phyloP scores from a whole-genome alignment of 23 tunicate genomes.

The Ciona savignyi region DNA sequence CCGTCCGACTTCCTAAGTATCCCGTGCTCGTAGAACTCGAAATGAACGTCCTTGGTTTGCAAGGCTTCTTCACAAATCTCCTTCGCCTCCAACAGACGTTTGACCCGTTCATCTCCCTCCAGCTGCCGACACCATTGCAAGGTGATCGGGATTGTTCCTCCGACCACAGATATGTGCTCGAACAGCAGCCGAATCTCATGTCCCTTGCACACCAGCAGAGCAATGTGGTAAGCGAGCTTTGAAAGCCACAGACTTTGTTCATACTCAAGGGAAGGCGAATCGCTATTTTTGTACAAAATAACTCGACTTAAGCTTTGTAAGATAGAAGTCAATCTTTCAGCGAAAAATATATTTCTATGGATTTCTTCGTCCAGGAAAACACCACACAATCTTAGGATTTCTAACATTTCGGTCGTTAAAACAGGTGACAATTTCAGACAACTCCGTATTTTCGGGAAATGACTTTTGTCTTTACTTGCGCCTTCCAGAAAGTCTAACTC shows the following conservation, averaged over 20 bases:
- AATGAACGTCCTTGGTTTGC: background rate
- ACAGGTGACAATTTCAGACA: background rate
- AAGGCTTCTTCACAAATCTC: background rate
- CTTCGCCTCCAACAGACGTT: conserved; percentile 1
- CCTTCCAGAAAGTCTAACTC: conserved; percentile 26
- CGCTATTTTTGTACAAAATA: conserved; percentile 7
- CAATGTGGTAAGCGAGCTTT: conserved; percentile 2
- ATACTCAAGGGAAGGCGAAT: background rate
- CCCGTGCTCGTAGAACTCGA: conserved; percentile 34
- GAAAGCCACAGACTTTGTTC: conserved; percentile 21
- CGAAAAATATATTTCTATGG: conserved; percentile 14
- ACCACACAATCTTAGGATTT: conserved; percentile 8
- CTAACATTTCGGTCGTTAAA: background rate
- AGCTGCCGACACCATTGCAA: background rate
- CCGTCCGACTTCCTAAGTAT: conserved; percentile 27
- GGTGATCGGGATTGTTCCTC: conserved; percentile 28
- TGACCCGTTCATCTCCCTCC: background rate
- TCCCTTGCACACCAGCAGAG: background rate
- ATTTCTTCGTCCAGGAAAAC: conserved; percentile 22
- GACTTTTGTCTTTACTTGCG: background rate
- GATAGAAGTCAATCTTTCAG: conserved; percentile 58
- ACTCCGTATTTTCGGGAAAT: conserved; percentile 11
- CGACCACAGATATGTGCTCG: conserved; percentile 27
- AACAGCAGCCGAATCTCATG: conserved; percentile 8
- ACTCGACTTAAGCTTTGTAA: conserved; percentile 66